Evolutionary conservation across 2,888 invertebrate genomes (phyloP).

Genomic region (Argyresthia albistria): DNA sequence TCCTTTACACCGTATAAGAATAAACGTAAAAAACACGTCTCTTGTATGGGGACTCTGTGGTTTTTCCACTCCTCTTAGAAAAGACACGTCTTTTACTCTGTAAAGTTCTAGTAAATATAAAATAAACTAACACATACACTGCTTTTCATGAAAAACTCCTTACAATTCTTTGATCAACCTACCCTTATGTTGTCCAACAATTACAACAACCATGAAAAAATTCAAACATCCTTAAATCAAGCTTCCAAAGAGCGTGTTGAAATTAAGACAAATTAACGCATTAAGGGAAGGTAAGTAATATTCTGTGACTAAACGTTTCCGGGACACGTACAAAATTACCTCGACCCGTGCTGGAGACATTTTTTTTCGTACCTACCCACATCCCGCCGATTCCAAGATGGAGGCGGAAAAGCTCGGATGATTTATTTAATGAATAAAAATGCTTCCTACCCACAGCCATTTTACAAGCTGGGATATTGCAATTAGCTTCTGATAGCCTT

Average conservation of each 20-base stretch:
- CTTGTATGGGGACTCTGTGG: no score
- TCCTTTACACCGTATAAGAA: no score
- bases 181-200: neutral
- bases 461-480: slow-evolving; percentile 41
- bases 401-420: slow-evolving; percentile 40
- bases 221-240: slow-evolving; percentile 1
- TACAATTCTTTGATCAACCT: no score
- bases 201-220: neutral
- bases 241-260: slow-evolving; percentile 13
- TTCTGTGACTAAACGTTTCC: slow-evolving; percentile 33
- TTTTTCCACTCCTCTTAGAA: no score
- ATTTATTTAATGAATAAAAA: slow-evolving; percentile 73
- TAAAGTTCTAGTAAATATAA: no score
- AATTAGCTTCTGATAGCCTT: slow-evolving; percentile 56
- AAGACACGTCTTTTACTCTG: no score
- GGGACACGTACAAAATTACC: slow-evolving; percentile 67
- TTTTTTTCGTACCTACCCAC: slow-evolving; percentile 41
- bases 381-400: slow-evolving; percentile 25
- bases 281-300: slow-evolving; percentile 36
- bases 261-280: slow-evolving; percentile 66
- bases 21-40: no score
- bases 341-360: slow-evolving; percentile 49
- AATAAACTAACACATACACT: no score
- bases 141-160: no score
- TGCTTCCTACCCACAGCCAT: slow-evolving; percentile 37